These are phyloP conservation scores for Dichetophora obliterata DNA, from an alignment of 2,888 invertebrate genomes.

Conservation along the genomic window DNA sequence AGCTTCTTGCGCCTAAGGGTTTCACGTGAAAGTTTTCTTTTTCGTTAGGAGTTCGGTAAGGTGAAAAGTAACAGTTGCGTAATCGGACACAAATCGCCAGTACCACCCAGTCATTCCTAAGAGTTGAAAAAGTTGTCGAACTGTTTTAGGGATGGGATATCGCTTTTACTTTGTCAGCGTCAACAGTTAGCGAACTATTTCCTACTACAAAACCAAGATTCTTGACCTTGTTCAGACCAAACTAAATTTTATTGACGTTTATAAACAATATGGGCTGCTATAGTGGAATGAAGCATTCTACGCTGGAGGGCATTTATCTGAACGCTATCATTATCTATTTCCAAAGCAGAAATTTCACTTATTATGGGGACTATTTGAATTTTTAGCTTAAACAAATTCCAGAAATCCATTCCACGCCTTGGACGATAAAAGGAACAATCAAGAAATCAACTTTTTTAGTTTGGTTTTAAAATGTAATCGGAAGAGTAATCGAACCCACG, in stretches of 20 bases:
- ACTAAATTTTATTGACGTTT: not conserved
- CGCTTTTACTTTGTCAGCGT: constrained; percentile 21
- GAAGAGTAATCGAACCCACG: not conserved
- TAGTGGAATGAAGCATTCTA: constrained; percentile 5
- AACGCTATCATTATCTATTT: not conserved
- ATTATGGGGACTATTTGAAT: not conserved
- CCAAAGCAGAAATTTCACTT: not conserved
- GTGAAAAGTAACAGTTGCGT: not conserved
- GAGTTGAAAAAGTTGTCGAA: constrained; percentile 20
- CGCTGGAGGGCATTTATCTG: no score
- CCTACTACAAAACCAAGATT: constrained; percentile 26
- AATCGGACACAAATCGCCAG: constrained; percentile 10
- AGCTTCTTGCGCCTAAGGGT: not conserved
- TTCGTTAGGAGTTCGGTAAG: constrained; percentile 15
- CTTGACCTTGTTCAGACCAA: not conserved
- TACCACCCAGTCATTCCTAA: constrained; percentile 30
- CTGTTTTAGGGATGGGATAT: constrained; percentile 25
- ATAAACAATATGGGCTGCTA: not conserved
- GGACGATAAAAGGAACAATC: not conserved
- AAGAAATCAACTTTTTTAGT: not conserved
- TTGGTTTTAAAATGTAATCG: not conserved
- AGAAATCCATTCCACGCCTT: constrained; percentile 21
- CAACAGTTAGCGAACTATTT: constrained; percentile 4
- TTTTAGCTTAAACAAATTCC: constrained; percentile 15
- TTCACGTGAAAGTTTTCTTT: not conserved